These are phyloP conservation scores for Crematogaster levior DNA, from an alignment of 2,888 invertebrate genomes.

Conservation along the genomic window DNA sequence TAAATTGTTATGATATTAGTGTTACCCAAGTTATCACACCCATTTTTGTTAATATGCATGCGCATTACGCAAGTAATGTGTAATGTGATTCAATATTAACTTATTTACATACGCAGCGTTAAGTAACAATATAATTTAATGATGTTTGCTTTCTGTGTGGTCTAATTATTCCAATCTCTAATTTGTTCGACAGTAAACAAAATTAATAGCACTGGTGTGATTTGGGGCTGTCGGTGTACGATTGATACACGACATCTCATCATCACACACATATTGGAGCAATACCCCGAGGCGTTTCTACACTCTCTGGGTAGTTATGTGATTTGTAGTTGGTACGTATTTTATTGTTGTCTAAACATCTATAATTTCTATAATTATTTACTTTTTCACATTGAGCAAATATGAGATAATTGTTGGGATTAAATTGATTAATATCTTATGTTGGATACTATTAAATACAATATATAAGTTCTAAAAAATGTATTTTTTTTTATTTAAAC, in stretches of 20 bases:
- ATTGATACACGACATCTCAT: conserved; percentile 78
- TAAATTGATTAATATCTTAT: neutral
- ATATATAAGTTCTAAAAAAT: no score
- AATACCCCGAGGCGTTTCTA: conserved; percentile 82
- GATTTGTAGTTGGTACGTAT: conserved; percentile 85
- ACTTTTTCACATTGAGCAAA: neutral
- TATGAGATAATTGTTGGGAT: neutral
- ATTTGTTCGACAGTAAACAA: conserved; percentile 76
- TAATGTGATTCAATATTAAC: conserved; percentile 6
- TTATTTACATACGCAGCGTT: neutral
- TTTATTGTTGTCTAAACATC: conserved; percentile 58
- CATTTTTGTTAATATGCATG: neutral
- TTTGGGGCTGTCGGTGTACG: conserved; percentile 80
- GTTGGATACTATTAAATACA: neutral
- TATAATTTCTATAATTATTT: neutral
- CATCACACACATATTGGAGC: conserved; percentile 76
- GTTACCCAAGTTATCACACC: neutral
- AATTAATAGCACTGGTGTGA: conserved; percentile 81
- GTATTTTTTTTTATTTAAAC: no score
- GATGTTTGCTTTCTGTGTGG: neutral
- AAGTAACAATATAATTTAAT: neutral
- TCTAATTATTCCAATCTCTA: conserved; percentile 29
- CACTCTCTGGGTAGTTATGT: conserved; percentile 85
- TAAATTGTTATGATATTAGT: conserved; percentile 8
- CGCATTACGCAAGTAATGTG: neutral